Conservation (phyloP, 2,888 invertebrate species). For the Rugalucina vietnamica region DNA sequence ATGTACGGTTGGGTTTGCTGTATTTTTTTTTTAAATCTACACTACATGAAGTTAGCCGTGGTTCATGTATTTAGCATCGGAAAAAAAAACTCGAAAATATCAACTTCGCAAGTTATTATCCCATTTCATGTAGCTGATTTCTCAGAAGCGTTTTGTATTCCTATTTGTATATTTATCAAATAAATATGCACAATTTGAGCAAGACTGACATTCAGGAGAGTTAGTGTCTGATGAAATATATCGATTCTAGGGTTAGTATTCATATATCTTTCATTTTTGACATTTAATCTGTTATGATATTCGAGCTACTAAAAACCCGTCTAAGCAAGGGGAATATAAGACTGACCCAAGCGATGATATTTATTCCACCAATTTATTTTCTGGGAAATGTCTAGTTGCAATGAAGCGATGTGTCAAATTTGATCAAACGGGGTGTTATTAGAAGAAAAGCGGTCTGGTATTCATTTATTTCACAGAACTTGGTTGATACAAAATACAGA, state of each 20-base stretch:
- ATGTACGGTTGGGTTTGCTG: too few species aligned
- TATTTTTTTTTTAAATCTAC: too few species aligned
- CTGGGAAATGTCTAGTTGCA: not conserved
- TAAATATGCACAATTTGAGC: not conserved
- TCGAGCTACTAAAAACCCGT: not conserved
- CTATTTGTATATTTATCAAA: slow-evolving; percentile 1
- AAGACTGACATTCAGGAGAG: not conserved
- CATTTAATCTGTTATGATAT: slow-evolving; percentile 9
- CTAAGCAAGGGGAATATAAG: not conserved
- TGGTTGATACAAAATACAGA: too few species aligned
- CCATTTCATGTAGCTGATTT: too few species aligned
- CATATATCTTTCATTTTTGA: slow-evolving; percentile 9
- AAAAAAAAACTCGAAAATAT: too few species aligned
- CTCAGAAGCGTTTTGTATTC: too few species aligned
- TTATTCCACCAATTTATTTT: slow-evolving; percentile 1
- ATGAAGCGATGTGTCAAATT: not conserved
- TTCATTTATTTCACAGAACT: too few species aligned
- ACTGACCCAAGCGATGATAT: not conserved
- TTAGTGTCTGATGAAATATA: slow-evolving; percentile 1
- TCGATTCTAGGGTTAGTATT: not conserved
- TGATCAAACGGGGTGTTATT: not conserved
- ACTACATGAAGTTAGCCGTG: too few species aligned
- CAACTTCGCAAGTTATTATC: too few species aligned
- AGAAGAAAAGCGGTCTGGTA: too few species aligned
- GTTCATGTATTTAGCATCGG: too few species aligned